phyloP scores from a whole-genome alignment of 2,888 invertebrate species.

The Synergus laeviventris region DNA sequence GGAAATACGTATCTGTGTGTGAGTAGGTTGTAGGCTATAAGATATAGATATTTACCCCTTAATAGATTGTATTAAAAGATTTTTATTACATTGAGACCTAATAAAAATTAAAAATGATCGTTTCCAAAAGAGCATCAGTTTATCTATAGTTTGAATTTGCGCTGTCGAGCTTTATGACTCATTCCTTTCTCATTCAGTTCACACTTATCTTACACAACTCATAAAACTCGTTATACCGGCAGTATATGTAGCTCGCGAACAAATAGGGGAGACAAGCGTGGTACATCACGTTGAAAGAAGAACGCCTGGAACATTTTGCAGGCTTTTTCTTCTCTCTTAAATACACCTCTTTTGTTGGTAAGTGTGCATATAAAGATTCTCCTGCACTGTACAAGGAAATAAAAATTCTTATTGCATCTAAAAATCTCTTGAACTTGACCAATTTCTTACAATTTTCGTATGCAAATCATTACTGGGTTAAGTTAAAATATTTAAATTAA shows the following conservation, averaged over 20 bases:
- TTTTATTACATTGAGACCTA: not conserved
- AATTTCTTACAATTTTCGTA: not conserved
- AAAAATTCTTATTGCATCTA: not conserved
- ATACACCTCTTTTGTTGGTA: conserved; percentile 11
- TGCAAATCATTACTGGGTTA: not conserved
- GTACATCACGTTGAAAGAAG: conserved; percentile 41
- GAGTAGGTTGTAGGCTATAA: not conserved
- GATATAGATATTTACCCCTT: not conserved
- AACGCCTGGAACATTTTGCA: conserved; percentile 13
- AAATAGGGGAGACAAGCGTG: conserved; percentile 49
- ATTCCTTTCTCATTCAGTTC: conserved; percentile 54
- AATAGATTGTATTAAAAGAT: not conserved
- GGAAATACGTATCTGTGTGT: too few species aligned
- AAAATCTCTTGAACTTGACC: not conserved
- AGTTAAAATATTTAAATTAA: too few species aligned
- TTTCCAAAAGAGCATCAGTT: not conserved
- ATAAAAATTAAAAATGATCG: not conserved
- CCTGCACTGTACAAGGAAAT: too few species aligned
- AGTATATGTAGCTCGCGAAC: conserved; percentile 52
- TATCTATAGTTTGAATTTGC: conserved; percentile 24
- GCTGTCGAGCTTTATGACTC: conserved; percentile 53
- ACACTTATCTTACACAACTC: conserved; percentile 57
- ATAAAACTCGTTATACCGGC: conserved; percentile 57
- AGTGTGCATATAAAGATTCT: conserved; percentile 18
- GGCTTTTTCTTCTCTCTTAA: conserved; percentile 46